These are phyloP conservation scores for Drosophila leonis DNA, from an alignment of 2,888 invertebrate species.

Conservation along the genomic window DNA sequence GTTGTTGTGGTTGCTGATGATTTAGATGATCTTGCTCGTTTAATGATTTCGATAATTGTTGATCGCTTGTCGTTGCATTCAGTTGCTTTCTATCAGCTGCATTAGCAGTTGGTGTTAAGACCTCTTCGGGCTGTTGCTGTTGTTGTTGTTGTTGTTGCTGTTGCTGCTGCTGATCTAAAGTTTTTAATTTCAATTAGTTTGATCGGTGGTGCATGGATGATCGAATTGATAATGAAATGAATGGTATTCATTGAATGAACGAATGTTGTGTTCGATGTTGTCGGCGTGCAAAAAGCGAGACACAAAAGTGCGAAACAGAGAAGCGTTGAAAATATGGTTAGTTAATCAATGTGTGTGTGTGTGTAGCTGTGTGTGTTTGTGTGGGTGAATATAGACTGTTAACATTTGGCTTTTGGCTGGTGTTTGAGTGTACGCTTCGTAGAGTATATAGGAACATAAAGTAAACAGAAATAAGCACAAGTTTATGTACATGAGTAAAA, in stretches of 20 bases:
- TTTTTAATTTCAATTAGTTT: slow-evolving; percentile 64
- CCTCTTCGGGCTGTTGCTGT: slow-evolving; percentile 57
- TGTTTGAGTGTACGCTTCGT: slow-evolving; percentile 68
- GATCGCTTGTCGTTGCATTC: slow-evolving; percentile 73
- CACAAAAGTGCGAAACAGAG: slow-evolving; percentile 22
- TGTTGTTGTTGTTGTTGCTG: slow-evolving; percentile 17
- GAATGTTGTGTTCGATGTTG: slow-evolving; percentile 19
- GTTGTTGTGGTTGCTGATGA: slow-evolving; percentile 54
- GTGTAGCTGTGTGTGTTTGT: slow-evolving; percentile 5
- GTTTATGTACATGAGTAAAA: slow-evolving; percentile 21
- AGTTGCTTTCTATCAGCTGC: slow-evolving; percentile 59
- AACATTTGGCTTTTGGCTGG: slow-evolving; percentile 56
- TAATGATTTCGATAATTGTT: slow-evolving; percentile 79
- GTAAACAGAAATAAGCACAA: slow-evolving; percentile 15
- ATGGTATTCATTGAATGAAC: slow-evolving; percentile 18
- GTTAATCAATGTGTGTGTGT: slow-evolving; percentile 10
- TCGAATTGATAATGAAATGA: slow-evolving; percentile 23
- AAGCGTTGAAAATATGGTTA: slow-evolving; percentile 30
- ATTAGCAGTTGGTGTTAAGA: slow-evolving; percentile 62
- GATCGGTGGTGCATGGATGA: slow-evolving; percentile 52
- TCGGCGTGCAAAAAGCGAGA: slow-evolving; percentile 20
- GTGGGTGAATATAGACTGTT: slow-evolving; percentile 11
- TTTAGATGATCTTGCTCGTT: slow-evolving; percentile 76
- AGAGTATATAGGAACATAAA: slow-evolving; percentile 26
- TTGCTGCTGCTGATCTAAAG: slow-evolving; percentile 68